Percentiles rank a stretch among this genome's conserved stretches.
Evolutionary conservation across 2,888 invertebrate genomes (phyloP).

Genomic region (Lysandra coridon): DNA sequence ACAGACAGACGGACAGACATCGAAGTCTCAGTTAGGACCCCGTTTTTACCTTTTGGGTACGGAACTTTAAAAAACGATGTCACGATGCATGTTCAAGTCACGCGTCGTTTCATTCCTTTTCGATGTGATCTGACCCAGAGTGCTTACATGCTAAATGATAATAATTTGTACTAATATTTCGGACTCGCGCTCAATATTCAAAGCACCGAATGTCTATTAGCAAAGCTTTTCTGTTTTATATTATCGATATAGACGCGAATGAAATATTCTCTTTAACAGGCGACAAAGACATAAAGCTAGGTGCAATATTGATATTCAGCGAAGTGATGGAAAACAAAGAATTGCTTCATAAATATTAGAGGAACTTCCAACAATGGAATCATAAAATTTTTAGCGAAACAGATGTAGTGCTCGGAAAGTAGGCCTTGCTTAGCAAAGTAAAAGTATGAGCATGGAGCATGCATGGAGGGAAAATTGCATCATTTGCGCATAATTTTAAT

Average conservation of each 20-base stretch:
- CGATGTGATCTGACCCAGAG: no score
- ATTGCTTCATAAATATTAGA: slow-evolving; percentile 37
- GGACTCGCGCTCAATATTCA: background rate
- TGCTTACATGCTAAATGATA: no score
- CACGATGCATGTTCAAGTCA: no score
- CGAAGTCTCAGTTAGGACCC: no score
- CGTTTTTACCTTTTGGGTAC: no score
- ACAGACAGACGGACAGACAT: no score
- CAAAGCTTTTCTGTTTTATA: background rate
- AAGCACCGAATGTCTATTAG: background rate
- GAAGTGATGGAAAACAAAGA: slow-evolving; percentile 46
- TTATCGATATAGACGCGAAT: background rate
- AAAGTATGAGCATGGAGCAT: background rate
- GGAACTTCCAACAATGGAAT: slow-evolving; percentile 5
- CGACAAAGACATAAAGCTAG: background rate
- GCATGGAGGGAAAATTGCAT: background rate
- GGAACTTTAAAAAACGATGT: no score
- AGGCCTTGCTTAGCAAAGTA: background rate
- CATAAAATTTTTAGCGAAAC: slow-evolving; percentile 16
- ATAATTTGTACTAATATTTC: no score
- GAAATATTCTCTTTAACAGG: background rate
- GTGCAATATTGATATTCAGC: slow-evolving; percentile 26
- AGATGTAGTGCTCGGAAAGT: slow-evolving; percentile 17
- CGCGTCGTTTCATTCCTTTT: no score
- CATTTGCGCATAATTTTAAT: slow-evolving; percentile 5